Conservation (phyloP, 2,797 vertebrate species). For the Nannoperca australis region DNA sequence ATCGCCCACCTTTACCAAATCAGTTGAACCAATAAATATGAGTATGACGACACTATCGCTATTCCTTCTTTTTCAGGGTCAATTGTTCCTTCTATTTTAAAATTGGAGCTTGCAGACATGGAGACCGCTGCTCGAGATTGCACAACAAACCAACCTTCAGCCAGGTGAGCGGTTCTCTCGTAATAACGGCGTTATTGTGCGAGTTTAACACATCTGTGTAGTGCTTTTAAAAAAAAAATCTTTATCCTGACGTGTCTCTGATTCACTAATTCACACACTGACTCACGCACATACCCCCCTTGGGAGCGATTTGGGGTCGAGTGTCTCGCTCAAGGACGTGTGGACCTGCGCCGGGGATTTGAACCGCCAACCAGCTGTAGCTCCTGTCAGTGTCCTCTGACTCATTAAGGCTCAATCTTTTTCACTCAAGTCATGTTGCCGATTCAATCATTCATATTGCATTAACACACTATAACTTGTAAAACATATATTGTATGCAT, state of each 20-base stretch:
- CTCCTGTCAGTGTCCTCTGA: neutral
- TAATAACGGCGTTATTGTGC: neutral
- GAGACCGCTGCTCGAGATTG: slow-evolving; percentile 96
- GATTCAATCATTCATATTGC: neutral
- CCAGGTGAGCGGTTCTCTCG: slow-evolving; percentile 86
- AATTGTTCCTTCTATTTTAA: slow-evolving; percentile 99
- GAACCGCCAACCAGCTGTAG: neutral
- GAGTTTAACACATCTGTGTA: neutral
- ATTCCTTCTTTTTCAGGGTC: slow-evolving; percentile 82
- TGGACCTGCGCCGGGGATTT: neutral
- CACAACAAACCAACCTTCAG: slow-evolving; percentile 99
- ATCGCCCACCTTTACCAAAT: too few species aligned
- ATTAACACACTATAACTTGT: neutral
- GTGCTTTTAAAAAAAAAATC: too few species aligned
- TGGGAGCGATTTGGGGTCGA: neutral
- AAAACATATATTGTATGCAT: too few species aligned
- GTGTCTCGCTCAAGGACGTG: neutral
- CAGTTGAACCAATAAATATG: too few species aligned
- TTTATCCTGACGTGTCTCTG: too few species aligned
- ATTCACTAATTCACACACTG: neutral
- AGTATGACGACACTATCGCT: neutral
- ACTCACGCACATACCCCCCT: neutral
- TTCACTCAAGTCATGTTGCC: neutral
- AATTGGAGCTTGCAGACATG: slow-evolving; percentile 98
- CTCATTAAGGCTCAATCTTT: neutral